These are phyloP conservation scores for Macaria liturata DNA, from an alignment of 2,888 invertebrate species.

Conservation along the genomic window DNA sequence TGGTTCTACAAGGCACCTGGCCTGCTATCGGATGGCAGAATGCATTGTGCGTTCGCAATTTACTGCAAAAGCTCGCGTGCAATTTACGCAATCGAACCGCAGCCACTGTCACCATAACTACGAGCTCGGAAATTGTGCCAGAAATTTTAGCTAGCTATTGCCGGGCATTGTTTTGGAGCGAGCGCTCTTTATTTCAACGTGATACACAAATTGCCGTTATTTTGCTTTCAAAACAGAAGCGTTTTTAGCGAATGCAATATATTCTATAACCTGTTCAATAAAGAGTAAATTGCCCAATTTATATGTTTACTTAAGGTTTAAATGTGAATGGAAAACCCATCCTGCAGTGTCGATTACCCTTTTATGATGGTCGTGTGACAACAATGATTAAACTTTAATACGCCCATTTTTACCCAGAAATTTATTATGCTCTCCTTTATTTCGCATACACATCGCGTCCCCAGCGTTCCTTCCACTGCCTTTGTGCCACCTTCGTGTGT, in stretches of 20 bases:
- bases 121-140: constrained; percentile 7
- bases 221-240: too few relatives aligned
- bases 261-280: too few relatives aligned
- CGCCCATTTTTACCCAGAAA: constrained; percentile 3
- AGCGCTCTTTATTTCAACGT: too few relatives aligned
- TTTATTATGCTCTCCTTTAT: constrained; percentile 19
- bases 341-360: too few relatives aligned
- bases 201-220: too few relatives aligned
- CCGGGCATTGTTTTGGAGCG: too few relatives aligned
- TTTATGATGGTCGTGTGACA: neutral
- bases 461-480: constrained; percentile 18
- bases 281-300: too few relatives aligned
- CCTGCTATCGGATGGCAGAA: constrained; percentile 23
- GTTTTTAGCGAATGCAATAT: too few relatives aligned
- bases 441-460: constrained; percentile 22
- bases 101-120: constrained; percentile 20
- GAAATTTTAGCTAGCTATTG: constrained; percentile 12
- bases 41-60: constrained; percentile 36
- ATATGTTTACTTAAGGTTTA: too few relatives aligned
- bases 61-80: constrained; percentile 28
- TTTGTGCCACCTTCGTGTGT: constrained; percentile 29
- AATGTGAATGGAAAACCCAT: too few relatives aligned
- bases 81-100: constrained; percentile 33
- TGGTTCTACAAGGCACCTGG: constrained; percentile 23
- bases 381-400: constrained; percentile 1